phyloP scores from a whole-genome alignment of 1,140 invertebrate species.

The Caerostris darwini region DNA sequence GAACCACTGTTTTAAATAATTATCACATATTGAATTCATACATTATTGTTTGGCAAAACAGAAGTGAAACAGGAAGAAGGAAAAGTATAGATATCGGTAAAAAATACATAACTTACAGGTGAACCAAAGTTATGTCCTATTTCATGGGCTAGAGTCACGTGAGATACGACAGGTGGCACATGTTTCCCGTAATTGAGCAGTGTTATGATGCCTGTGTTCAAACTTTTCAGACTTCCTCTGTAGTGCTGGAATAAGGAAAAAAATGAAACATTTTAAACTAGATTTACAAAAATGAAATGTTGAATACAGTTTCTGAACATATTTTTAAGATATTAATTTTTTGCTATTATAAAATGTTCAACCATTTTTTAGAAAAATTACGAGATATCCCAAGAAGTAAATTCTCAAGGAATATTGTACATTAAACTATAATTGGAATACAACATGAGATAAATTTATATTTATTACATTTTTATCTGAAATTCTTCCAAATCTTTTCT shows the following conservation, averaged over 20 bases:
- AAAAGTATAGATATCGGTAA: background rate
- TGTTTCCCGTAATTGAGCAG: slow-evolving; percentile 99
- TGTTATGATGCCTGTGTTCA: slow-evolving; percentile 99
- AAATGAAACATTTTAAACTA: background rate
- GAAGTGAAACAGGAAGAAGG: no score
- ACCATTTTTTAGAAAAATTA: no score
- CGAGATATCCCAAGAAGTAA: background rate
- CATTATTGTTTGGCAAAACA: no score
- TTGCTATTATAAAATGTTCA: background rate
- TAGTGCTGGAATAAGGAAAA: slow-evolving; percentile 88
- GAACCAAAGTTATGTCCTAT: slow-evolving; percentile 99
- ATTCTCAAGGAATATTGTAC: no score
- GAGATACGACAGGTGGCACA: slow-evolving; percentile 97
- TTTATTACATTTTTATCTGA: no score
- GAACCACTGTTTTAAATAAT: no score
- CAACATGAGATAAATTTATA: no score
- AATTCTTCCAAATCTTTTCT: no score
- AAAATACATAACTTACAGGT: slow-evolving; percentile 86
- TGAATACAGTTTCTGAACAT: background rate
- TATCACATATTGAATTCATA: no score
- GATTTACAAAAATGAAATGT: background rate
- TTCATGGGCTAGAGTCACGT: slow-evolving; percentile 99
- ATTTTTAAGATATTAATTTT: background rate
- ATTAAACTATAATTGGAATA: no score
- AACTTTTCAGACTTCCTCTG: slow-evolving; percentile 94